phyloP scores from a whole-genome alignment of 2,797 vertebrate species.

The Ceryle rudis region DNA sequence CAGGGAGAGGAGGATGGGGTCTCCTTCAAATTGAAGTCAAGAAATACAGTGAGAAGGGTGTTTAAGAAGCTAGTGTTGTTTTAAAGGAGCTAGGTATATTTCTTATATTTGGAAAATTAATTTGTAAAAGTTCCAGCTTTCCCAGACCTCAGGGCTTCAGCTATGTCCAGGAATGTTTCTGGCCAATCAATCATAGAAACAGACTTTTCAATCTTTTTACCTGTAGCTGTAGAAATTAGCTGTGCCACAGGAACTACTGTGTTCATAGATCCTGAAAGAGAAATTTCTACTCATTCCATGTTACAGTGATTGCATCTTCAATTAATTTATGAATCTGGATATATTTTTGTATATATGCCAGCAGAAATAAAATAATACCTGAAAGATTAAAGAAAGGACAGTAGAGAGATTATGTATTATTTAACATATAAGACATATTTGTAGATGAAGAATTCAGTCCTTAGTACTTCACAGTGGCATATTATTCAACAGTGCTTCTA shows the following conservation, averaged over 20 bases:
- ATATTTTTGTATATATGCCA: neutral
- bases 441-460: slow-evolving; percentile 46
- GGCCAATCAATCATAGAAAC: neutral
- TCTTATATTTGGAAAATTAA: neutral
- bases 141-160: neutral
- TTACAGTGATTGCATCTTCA: neutral
- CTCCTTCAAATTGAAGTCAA: neutral
- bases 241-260: neutral
- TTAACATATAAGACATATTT: neutral
- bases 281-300: neutral
- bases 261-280: neutral
- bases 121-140: neutral
- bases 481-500: slow-evolving; percentile 17
- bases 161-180: neutral
- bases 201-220: neutral
- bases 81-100: neutral
- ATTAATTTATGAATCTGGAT: neutral
- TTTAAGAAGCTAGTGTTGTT: neutral
- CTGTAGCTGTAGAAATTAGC: neutral
- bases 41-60: neutral
- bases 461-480: slow-evolving; percentile 5
- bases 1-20: neutral
- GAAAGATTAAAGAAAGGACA: neutral
- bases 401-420: neutral
- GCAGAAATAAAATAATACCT: neutral